Evolutionary conservation across 2,113 vertebrate genomes (phyloP).

Genomic region (Daubentonia madagascariensis): DNA sequence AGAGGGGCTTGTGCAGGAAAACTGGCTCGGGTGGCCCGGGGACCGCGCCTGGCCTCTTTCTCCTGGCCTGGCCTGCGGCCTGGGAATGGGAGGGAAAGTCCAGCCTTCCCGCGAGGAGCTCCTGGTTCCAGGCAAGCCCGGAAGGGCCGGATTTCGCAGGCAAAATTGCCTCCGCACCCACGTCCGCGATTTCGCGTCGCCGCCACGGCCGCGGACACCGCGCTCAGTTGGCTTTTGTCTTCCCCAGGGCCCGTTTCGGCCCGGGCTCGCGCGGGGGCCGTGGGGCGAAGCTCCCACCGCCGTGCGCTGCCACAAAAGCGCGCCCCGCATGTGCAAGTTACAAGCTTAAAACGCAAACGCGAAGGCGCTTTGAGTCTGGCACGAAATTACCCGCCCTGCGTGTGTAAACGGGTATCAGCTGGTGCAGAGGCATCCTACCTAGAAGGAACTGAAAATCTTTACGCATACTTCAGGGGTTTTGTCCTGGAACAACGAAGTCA

Average conservation of each 20-base stretch:
- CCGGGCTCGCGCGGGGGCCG: rapidly evolving
- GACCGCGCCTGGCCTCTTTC: background rate
- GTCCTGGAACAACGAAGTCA: background rate
- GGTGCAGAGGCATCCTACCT: rapidly evolving
- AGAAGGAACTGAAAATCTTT: background rate
- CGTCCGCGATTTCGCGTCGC: rapidly evolving
- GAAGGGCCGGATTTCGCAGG: background rate
- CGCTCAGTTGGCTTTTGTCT: rapidly evolving
- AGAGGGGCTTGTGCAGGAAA: background rate
- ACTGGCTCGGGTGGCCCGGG: background rate
- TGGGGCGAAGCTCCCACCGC: rapidly evolving
- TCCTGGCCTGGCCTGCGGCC: background rate
- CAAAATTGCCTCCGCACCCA: background rate
- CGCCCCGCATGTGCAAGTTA: rapidly evolving
- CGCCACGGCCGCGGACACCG: rapidly evolving
- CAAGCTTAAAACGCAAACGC: background rate
- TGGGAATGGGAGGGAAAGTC: background rate
- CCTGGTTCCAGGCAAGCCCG: background rate
- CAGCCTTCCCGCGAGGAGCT: background rate
- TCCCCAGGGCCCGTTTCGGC: background rate
- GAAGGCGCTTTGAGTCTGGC: background rate
- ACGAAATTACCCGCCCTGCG: rapidly evolving
- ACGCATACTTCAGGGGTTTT: rapidly evolving
- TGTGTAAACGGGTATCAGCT: rapidly evolving
- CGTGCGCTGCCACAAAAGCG: rapidly evolving